phyloP scores from a whole-genome alignment of 1,140 invertebrate genomes.

The Drosophila pallidifrons region DNA sequence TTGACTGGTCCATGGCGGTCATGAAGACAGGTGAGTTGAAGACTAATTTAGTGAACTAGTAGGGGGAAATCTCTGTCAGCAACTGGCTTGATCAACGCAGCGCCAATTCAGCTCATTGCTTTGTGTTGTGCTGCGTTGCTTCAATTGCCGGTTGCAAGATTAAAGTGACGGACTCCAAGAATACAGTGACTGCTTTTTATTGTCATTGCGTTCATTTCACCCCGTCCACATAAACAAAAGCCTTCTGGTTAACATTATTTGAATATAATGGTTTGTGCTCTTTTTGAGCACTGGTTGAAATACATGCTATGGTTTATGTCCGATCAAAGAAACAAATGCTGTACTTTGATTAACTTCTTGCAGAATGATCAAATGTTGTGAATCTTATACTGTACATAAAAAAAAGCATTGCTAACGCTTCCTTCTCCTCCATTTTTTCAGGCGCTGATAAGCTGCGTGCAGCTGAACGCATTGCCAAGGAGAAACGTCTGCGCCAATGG shows the following conservation, averaged over 20 bases:
- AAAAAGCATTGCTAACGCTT: not conserved
- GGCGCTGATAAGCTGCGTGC: conserved; percentile 93
- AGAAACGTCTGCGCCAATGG: conserved; percentile 94
- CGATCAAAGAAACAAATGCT: too few species aligned
- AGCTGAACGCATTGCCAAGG: conserved; percentile 95
- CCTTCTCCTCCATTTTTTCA: conserved; percentile 54
- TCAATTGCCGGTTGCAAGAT: conserved; percentile 54
- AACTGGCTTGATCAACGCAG: conserved; percentile 43
- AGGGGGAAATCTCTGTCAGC: conserved; percentile 16
- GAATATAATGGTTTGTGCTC: too few species aligned
- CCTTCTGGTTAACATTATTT: not conserved
- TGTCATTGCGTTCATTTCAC: conserved; percentile 80
- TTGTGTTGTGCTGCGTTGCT: conserved; percentile 47
- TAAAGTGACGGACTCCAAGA: conserved; percentile 83
- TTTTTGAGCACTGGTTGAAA: not conserved
- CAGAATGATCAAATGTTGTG: too few species aligned
- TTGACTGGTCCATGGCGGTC: conserved; percentile 98
- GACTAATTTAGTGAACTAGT: not conserved
- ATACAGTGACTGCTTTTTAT: conserved; percentile 46
- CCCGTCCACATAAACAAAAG: conserved; percentile 70
- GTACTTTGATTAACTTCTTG: too few species aligned
- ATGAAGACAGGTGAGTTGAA: conserved; percentile 89
- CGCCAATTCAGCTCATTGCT: conserved; percentile 50
- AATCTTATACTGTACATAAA: too few species aligned
- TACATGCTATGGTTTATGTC: not conserved